Conservation (phyloP, 2,113 vertebrate genomes). For the Mesocricetus auratus region DNA sequence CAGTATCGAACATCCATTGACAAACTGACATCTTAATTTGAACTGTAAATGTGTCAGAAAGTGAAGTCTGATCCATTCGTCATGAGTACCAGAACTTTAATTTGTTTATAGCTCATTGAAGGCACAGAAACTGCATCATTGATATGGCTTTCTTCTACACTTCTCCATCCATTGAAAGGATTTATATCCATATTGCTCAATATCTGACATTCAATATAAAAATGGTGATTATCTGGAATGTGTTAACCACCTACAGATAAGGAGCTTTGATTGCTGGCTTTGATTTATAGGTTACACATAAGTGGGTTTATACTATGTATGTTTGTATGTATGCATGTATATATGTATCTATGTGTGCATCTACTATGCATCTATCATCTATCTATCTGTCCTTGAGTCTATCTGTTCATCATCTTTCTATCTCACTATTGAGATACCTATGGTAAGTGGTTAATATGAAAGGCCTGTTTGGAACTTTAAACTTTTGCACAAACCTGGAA, state of each 20-base stretch:
- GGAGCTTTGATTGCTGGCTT: neutral
- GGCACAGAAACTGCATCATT: neutral
- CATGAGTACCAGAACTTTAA: neutral
- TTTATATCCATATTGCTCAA: neutral
- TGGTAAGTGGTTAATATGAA: neutral
- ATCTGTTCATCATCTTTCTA: neutral
- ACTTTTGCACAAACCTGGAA: neutral
- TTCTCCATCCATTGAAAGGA: neutral
- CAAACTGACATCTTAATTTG: neutral
- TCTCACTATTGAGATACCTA: neutral
- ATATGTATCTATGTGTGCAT: too few species aligned
- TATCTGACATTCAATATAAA: neutral
- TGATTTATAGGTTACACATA: neutral
- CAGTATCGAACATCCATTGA: neutral
- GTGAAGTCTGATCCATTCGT: neutral
- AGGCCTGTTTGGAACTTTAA: neutral
- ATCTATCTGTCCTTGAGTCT: neutral
- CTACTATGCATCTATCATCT: neutral
- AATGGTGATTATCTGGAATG: neutral
- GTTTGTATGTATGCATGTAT: too few species aligned
- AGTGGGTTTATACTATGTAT: neutral
- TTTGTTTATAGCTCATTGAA: neutral
- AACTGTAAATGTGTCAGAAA: neutral
- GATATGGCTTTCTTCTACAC: neutral
- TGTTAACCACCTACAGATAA: neutral